phyloP scores from a whole-genome alignment of 2,113 vertebrate genomes.

The Triplophysa siluroides region DNA sequence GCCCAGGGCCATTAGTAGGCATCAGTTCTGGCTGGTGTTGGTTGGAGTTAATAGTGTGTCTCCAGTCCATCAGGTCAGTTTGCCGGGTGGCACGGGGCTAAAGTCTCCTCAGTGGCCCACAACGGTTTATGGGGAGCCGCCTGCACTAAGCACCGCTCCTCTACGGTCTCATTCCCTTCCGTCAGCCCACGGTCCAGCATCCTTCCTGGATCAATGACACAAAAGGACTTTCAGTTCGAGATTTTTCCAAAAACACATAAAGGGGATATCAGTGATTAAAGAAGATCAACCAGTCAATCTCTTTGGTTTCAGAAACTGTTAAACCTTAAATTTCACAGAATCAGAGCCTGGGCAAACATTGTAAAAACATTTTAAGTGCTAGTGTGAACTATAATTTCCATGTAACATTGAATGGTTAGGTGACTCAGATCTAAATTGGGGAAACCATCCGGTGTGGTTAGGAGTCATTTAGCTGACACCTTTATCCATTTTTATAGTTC shows the following conservation, averaged over 20 bases:
- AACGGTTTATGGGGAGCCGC: conserved; percentile 38
- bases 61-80: conserved; percentile 52
- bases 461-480: neutral
- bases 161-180: neutral
- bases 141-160: conserved; percentile 17
- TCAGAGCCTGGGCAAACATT: neutral
- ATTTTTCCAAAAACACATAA: conserved; percentile 17
- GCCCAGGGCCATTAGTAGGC: conserved; percentile 54
- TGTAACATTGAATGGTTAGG: neutral
- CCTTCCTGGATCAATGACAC: conserved; percentile 31
- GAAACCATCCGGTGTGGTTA: neutral
- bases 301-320: neutral
- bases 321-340: neutral
- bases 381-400: neutral
- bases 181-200: conserved; percentile 2
- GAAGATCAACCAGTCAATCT: neutral
- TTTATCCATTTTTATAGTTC: neutral
- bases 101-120: conserved; percentile 35
- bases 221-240: neutral
- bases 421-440: neutral
- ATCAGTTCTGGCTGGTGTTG: conserved; percentile 43
- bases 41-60: conserved; percentile 57
- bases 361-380: neutral
- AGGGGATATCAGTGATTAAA: neutral
- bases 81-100: conserved; percentile 35